Conservation (phyloP, 2,797 vertebrate species). For the Sebastes paucispinis region DNA sequence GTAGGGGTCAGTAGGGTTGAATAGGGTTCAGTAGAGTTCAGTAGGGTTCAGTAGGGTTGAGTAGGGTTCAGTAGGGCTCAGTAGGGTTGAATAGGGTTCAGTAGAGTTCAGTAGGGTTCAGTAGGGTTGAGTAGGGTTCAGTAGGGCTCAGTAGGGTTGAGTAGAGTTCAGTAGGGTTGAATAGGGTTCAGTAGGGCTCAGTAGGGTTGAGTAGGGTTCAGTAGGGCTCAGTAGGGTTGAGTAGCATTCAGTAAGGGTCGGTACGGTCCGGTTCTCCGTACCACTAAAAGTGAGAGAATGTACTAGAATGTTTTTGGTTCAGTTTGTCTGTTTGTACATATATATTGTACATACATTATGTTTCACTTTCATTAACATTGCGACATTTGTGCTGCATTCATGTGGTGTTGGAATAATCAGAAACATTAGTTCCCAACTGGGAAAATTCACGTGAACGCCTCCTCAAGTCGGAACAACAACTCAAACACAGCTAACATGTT, state of each 20-base stretch:
- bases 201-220: fast-evolving
- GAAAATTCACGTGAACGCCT: fast-evolving
- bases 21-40: fast-evolving
- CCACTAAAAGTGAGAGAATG: too few species aligned
- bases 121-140: background rate
- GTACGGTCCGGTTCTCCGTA: fast-evolving
- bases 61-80: fast-evolving
- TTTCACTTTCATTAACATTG: too few species aligned
- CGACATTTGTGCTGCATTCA: too few species aligned
- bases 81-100: fast-evolving
- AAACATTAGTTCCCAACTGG: background rate
- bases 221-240: too few species aligned
- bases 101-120: too few species aligned
- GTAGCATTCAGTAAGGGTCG: too few species aligned
- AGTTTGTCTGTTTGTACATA: too few species aligned
- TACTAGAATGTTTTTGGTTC: too few species aligned
- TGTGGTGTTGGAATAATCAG: background rate
- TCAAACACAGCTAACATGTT: fast-evolving
- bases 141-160: background rate
- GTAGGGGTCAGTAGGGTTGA: fast-evolving
- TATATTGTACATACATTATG: too few species aligned
- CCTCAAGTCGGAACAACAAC: background rate
- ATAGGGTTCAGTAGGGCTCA: too few species aligned
- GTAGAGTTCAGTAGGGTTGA: too few species aligned
- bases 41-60: too few species aligned